Conservation (phyloP, 2,113 vertebrate genomes). For the Ageneiosus marmoratus region DNA sequence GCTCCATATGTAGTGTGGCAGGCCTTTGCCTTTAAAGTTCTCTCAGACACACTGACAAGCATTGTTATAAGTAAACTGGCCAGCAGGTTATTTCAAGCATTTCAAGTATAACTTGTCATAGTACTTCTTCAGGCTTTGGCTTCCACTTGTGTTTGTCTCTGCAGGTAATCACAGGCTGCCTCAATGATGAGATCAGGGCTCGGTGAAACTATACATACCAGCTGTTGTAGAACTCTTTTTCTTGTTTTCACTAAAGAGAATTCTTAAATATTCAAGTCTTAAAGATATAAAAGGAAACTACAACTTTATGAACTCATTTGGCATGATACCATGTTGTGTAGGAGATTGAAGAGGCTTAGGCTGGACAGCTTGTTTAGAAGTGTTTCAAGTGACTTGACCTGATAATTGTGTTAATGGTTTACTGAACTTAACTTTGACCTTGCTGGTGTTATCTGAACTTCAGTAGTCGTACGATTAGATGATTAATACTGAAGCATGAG, state of each 20-base stretch:
- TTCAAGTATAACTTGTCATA: background rate
- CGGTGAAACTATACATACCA: background rate
- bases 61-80: no score
- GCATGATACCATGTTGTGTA: background rate
- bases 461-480: no score
- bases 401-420: background rate
- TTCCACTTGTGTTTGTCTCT: background rate
- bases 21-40: background rate
- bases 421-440: constrained; percentile 2
- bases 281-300: background rate
- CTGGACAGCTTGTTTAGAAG: background rate
- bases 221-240: background rate
- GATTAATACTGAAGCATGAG: no score
- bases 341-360: background rate
- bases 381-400: background rate
- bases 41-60: background rate
- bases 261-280: background rate
- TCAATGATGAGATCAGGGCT: background rate
- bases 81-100: no score
- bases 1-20: background rate
- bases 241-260: background rate
- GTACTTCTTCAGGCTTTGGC: background rate
- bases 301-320: background rate
- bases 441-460: background rate
- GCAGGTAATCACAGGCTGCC: background rate